phyloP scores from a whole-genome alignment of 37 sponge, comb jelly and placozoan species.

The Ianthella basta region DNA sequence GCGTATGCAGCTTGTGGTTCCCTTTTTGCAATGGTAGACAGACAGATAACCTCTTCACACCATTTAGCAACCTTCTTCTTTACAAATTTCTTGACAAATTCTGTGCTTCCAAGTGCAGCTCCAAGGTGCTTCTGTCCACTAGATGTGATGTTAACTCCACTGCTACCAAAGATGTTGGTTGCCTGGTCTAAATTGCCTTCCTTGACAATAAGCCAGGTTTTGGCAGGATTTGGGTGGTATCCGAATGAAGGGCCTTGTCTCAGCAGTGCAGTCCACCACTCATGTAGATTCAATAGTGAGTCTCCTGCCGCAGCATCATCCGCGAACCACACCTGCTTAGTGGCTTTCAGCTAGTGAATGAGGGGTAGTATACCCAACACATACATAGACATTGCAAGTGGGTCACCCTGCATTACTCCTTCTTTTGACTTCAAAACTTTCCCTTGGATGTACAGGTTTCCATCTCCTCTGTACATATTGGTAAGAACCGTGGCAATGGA shows the following conservation, averaged over 20 bases:
- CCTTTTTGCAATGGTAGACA: background rate
- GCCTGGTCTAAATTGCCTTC: background rate
- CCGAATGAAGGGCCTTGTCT: background rate
- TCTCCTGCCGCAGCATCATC: background rate
- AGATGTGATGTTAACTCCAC: background rate
- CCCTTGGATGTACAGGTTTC: background rate
- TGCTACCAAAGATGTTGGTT: background rate
- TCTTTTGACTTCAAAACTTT: background rate
- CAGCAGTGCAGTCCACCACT: background rate
- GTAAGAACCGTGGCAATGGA: background rate
- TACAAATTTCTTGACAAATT: background rate
- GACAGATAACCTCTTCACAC: background rate
- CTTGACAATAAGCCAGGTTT: slow-evolving; percentile 6
- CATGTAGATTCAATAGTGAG: background rate
- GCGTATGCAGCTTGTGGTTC: background rate
- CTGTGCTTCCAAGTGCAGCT: background rate
- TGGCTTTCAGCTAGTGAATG: background rate
- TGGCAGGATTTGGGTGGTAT: background rate
- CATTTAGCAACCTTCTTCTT: background rate
- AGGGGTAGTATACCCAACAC: too few species aligned
- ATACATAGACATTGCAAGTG: too few species aligned
- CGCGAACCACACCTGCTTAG: background rate
- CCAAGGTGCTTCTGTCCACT: slow-evolving; percentile 12
- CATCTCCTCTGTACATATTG: background rate
- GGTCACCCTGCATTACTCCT: background rate